A percentile compares a stretch with the other conserved stretches of the same genome.
Evolutionary conservation across 1,140 invertebrate species (phyloP).

Genomic region (Thalassaphorura encarpata): DNA sequence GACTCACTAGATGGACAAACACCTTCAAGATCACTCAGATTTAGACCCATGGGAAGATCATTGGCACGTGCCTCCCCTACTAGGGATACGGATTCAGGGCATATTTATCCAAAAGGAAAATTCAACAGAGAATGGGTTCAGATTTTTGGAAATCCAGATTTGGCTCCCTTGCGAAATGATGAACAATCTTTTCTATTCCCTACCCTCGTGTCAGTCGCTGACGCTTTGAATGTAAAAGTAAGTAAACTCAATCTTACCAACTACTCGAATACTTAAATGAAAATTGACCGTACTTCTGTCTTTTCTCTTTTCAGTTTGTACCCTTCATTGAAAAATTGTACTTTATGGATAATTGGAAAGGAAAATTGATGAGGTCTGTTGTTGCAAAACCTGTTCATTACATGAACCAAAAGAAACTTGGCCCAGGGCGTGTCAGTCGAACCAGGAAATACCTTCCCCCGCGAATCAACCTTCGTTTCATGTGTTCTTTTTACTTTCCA

Average conservation of each 20-base stretch:
- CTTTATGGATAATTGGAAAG: slow-evolving; percentile 5
- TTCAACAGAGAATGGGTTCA: background rate
- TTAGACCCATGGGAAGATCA: background rate
- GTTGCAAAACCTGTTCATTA: slow-evolving; percentile 21
- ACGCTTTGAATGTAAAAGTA: background rate
- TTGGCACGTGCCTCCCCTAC: background rate
- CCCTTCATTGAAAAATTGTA: slow-evolving; percentile 7
- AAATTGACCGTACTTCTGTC: background rate
- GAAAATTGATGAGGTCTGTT: slow-evolving; percentile 12
- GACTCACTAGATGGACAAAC: background rate
- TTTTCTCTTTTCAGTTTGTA: background rate
- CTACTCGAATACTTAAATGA: too few relatives aligned
- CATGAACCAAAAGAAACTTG: slow-evolving; percentile 7
- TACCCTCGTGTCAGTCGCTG: background rate
- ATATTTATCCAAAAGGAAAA: background rate
- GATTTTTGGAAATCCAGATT: background rate
- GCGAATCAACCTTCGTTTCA: slow-evolving; percentile 10
- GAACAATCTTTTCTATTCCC: background rate
- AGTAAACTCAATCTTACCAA: background rate
- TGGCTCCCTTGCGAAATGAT: background rate
- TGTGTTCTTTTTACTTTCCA: background rate
- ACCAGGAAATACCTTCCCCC: slow-evolving; percentile 19
- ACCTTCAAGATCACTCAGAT: background rate
- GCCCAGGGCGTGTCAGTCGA: background rate
- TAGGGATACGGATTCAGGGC: too few relatives aligned